phyloP scores from a whole-genome alignment of 2,113 vertebrate species.

The Dascyllus trimaculatus region DNA sequence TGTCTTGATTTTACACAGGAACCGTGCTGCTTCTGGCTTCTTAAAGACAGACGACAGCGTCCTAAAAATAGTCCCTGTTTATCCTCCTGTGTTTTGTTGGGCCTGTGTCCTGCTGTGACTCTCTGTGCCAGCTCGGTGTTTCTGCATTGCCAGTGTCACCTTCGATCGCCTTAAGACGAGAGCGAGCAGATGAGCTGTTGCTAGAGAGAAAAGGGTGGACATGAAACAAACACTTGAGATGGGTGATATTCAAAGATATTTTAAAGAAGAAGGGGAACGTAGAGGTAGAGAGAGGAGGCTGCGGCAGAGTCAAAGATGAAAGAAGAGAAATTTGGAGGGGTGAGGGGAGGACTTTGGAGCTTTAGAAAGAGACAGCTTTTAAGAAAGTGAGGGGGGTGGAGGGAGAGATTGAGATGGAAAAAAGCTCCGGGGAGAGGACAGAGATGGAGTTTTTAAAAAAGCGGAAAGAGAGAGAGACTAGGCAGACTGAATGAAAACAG shows the following conservation, averaged over 20 bases:
- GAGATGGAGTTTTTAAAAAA: constrained; percentile 34
- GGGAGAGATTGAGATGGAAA: constrained; percentile 39
- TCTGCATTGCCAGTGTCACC: constrained; percentile 62
- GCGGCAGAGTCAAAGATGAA: constrained; percentile 50
- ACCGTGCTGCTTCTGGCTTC: constrained; percentile 50
- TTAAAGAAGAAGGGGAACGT: not conserved
- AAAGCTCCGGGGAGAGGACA: constrained; percentile 40
- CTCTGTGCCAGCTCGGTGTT: constrained; percentile 50
- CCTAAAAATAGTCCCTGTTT: constrained; percentile 77
- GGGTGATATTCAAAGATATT: constrained; percentile 36
- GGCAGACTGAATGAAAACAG: constrained; percentile 49
- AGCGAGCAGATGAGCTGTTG: constrained; percentile 34
- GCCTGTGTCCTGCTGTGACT: constrained; percentile 67
- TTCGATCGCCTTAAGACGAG: constrained; percentile 42
- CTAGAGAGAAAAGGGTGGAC: constrained; percentile 29
- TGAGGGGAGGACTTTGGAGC: constrained; percentile 49
- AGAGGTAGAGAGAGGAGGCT: constrained; percentile 25
- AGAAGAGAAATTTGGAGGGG: constrained; percentile 44
- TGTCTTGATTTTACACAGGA: constrained; percentile 37
- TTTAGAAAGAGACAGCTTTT: constrained; percentile 65
- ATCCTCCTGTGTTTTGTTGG: constrained; percentile 59
- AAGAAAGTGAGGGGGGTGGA: constrained; percentile 55
- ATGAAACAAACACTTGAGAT: constrained; percentile 10
- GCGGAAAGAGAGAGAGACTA: constrained; percentile 7
- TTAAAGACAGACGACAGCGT: constrained; percentile 56